phyloP scores from a whole-genome alignment of 2,888 invertebrate genomes.

The Sinelater perroti region DNA sequence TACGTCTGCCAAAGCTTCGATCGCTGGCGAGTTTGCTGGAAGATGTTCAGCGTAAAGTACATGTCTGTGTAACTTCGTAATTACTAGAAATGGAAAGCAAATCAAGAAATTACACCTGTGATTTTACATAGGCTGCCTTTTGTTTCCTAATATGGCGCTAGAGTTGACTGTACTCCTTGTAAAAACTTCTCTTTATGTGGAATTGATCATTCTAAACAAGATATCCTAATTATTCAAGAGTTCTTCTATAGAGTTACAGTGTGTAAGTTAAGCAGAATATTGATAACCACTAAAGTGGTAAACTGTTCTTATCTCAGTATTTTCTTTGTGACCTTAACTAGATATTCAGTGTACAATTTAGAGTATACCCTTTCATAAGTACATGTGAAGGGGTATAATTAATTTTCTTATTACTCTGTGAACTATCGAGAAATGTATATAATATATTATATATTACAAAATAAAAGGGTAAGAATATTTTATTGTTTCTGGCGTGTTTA shows the following conservation, averaged over 20 bases:
- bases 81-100: not conserved
- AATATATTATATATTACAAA: conserved; percentile 30
- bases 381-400: conserved; percentile 17
- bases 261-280: conserved; percentile 16
- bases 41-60: too few species aligned
- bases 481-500: conserved; percentile 17
- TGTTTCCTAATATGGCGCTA: conserved; percentile 8
- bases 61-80: too few species aligned
- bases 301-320: conserved; percentile 27
- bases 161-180: not conserved
- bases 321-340: conserved; percentile 25
- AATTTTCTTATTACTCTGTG: conserved; percentile 30
- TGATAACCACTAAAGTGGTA: conserved; percentile 12
- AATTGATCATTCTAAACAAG: conserved; percentile 6
- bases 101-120: conserved; percentile 13
- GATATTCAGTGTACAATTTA: conserved; percentile 28
- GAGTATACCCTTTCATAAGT: conserved; percentile 19
- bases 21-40: too few species aligned
- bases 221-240: conserved; percentile 6
- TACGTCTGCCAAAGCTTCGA: conserved; percentile 9
- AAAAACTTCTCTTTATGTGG: conserved; percentile 3
- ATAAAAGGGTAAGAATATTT: conserved; percentile 34
- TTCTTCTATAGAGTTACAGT: conserved; percentile 13
- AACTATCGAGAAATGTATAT: conserved; percentile 31
- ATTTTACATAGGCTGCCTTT: conserved; percentile 23